Evolutionary conservation across 1,140 invertebrate species (phyloP).

Genomic region (Heterodera schachtii): DNA sequence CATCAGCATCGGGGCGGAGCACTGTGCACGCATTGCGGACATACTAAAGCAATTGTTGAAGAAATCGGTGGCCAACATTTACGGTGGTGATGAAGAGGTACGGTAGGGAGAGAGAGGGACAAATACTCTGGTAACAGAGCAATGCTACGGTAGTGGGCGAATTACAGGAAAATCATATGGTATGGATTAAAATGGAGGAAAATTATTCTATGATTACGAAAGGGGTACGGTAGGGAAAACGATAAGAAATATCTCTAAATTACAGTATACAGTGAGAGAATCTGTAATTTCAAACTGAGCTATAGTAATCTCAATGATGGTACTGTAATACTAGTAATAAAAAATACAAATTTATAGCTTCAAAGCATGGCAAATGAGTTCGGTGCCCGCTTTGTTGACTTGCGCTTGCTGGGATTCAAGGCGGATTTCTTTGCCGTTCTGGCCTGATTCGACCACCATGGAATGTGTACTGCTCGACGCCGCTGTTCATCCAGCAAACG

Average conservation of each 20-base stretch:
- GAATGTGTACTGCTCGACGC: constrained; percentile 57
- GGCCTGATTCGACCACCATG: constrained; percentile 62
- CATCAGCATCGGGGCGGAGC: constrained; percentile 42
- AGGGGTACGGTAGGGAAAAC: too few species aligned
- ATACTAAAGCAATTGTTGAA: constrained; percentile 56
- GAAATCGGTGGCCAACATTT: constrained; percentile 60
- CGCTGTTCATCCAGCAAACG: constrained; percentile 59
- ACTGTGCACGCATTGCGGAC: constrained; percentile 58
- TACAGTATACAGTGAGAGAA: too few species aligned
- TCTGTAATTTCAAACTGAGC: too few species aligned
- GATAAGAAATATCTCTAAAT: too few species aligned
- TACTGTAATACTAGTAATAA: constrained; percentile 5
- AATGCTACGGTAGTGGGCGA: too few species aligned
- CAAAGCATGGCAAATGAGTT: constrained; percentile 57
- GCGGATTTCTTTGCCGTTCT: constrained; percentile 60
- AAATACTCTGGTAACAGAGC: too few species aligned
- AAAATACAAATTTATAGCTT: constrained; percentile 41
- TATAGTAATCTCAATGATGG: too few species aligned
- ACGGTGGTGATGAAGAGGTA: constrained; percentile 56
- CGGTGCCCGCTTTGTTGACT: constrained; percentile 47
- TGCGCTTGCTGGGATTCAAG: constrained; percentile 55
- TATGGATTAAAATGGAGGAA: too few species aligned
- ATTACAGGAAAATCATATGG: too few species aligned
- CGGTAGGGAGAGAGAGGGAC: too few species aligned
- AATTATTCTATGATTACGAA: too few species aligned